phyloP scores from a whole-genome alignment of 2,797 vertebrate genomes.

The Enteromius radiatus region DNA sequence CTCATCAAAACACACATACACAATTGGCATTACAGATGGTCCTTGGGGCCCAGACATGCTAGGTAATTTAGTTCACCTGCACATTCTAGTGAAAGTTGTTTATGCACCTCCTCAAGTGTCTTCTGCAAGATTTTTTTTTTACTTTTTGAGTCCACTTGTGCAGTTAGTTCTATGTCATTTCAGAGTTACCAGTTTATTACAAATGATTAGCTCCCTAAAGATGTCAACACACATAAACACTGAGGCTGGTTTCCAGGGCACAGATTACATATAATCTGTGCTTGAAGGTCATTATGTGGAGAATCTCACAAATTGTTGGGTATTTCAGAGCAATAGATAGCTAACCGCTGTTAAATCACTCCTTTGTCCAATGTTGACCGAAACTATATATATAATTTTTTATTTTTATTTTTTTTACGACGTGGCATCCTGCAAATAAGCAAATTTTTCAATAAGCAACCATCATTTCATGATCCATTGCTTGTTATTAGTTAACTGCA shows the following conservation, averaged over 20 bases:
- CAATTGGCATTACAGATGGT: constrained; percentile 31
- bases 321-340: constrained; percentile 3
- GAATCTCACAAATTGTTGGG: constrained; percentile 1
- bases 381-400: no score
- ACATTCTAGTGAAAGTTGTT: constrained; percentile 3
- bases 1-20: constrained; percentile 40
- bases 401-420: no score
- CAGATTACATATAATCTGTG: constrained; percentile 8
- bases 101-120: neutral
- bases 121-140: neutral
- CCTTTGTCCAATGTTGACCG: neutral
- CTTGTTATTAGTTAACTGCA: neutral
- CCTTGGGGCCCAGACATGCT: neutral
- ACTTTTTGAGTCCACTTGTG: neutral
- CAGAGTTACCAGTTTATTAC: constrained; percentile 3
- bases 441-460: neutral
- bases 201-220: neutral
- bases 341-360: neutral
- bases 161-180: constrained; percentile 1
- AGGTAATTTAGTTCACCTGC: constrained; percentile 2
- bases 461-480: neutral
- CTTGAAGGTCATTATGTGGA: constrained; percentile 19
- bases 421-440: neutral
- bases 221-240: constrained; percentile 7
- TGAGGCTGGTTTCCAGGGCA: neutral